Evolutionary conservation across 2,113 vertebrate genomes (phyloP), one percentile per base, ranked within the genome.

Genomic region (Xyrauchen texanus): DNA sequence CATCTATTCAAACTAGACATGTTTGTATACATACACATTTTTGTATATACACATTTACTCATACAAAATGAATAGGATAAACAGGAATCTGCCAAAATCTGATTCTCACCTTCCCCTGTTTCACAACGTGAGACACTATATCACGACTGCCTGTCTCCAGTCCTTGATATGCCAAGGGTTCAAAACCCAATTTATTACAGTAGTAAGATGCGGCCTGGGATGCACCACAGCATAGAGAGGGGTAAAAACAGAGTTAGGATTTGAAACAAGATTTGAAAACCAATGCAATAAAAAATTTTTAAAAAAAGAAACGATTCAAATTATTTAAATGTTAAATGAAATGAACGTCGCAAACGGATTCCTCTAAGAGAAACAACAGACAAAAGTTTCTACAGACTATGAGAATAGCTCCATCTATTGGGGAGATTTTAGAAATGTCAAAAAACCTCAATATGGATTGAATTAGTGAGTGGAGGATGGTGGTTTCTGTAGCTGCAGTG

Each of bases 131-230:
- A 2, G 95, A 96, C 46, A 95, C 97, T 57, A 96, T 89, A 0
- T 98, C 95, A 49, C 97, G 89, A 80, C 91, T 94, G 3, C 95
- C 95, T 0, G 97, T 98, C 90, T 98, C 97, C 88, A 98, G 91
- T 11, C 97, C 97, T 44, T 82, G 85, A 87, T 98, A 99, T 0
- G 95, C 97, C 76, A 96, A 45, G 0, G 95, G 93, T 82, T 98
- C 93, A 0, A 98, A 98, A 0, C 97, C 97, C 90, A 99, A 69
- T 88, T 96, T 98, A 91, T 88, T 96, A 87, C 97, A 98, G 87
- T 98, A 99, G 93, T 92, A 98, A 0, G 96, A 95, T 0, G 96
- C 96, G 4, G 93, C 92, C 93, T 94, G 83, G 72, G 10, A 45
- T 69, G 21, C 72, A n/a, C n/a, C n/a, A n/a, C n/a, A n/a, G n/a